Percentiles rank a stretch among this genome's conserved stretches.
Conservation (phyloP, 2,113 vertebrate genomes). For the Lethenteron camtschaticum region DNA sequence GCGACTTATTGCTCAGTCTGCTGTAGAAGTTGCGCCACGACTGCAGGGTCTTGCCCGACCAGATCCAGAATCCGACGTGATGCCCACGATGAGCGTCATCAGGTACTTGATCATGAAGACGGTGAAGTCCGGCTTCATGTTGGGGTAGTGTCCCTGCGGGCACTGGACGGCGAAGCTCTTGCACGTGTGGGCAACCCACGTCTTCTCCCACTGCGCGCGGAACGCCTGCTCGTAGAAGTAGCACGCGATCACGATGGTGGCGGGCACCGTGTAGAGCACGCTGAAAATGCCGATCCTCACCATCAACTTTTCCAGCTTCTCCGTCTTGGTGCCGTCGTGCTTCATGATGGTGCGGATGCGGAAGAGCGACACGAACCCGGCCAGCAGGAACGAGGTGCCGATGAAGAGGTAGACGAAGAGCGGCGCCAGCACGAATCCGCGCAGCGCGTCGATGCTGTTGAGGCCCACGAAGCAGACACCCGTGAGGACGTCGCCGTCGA, state of each 20-base stretch:
- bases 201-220: slow-evolving; percentile 80
- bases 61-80: slow-evolving; percentile 96
- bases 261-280: slow-evolving; percentile 76
- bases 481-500: slow-evolving; percentile 67
- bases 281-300: slow-evolving; percentile 81
- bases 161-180: slow-evolving; percentile 71
- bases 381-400: slow-evolving; percentile 73
- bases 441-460: slow-evolving; percentile 66
- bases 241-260: slow-evolving; percentile 87
- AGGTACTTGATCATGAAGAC: slow-evolving; percentile 99
- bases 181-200: slow-evolving; percentile 66
- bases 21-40: slow-evolving; percentile 94
- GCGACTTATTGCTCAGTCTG: slow-evolving; percentile 68
- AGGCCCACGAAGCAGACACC: slow-evolving; percentile 81
- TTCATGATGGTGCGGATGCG: slow-evolving; percentile 94
- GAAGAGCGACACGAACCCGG: slow-evolving; percentile 81
- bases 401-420: slow-evolving; percentile 88
- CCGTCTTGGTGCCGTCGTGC: slow-evolving; percentile 81
- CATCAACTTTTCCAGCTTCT: slow-evolving; percentile 92
- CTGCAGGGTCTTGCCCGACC: slow-evolving; percentile 87
- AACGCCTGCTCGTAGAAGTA: slow-evolving; percentile 96
- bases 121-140: slow-evolving; percentile 73
- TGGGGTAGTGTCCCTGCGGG: slow-evolving; percentile 37
- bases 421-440: slow-evolving; percentile 70
- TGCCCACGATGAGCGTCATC: slow-evolving; percentile 89